Base-by-base conservation (phyloP, 2,113 vertebrate species). In the Nannobrachium achirus region DNA sequence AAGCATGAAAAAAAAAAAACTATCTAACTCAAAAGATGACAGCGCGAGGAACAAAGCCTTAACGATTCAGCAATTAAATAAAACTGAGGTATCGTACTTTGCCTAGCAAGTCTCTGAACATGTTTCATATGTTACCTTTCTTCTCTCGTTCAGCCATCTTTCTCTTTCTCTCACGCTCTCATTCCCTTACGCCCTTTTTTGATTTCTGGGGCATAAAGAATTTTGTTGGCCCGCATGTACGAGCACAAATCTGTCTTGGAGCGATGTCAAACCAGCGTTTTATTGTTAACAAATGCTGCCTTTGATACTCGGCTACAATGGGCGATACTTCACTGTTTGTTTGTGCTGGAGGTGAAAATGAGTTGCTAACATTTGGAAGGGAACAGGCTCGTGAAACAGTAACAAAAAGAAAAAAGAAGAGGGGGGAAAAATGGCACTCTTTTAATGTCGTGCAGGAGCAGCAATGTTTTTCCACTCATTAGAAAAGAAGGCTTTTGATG, bases 321-420 rank as follows among this genome's bases (percentile, higher is more conserved):
- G 78, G 79, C 79, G 66, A 87, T 83, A 83, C 78, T 79, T 85
- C 50, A 74, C 64, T 84, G 89, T 91, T 91, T 90, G 88, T 91
- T 91, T 92, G 89, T 88, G 87, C 91, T 91, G 91, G 90, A 92
- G 90, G 89, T 90, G 91, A 89, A 92, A 92, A 90, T 79, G 87
- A 87, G 78, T 90, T 89, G 79, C 79, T 86, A 86, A 86, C 81
- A 76, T 89, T 82, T 88, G 71, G 78, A 86, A 81, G 72, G 56
- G 52, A 52, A 78, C 6, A 82, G 50, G 78, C 80, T 80, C 73
- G 84, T 78, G 88, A 86, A 91, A 89, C 69, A 73, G 62, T 74
- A 79, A 75, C 76, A 52, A 74, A 33, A n/a, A 56, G 6, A 51
- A 33, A 18, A 56, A 51, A 33, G 18, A 56, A 48, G 9, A 46